Conservation (phyloP, 2,888 invertebrate genomes). For the Drosophila ezoana region DNA sequence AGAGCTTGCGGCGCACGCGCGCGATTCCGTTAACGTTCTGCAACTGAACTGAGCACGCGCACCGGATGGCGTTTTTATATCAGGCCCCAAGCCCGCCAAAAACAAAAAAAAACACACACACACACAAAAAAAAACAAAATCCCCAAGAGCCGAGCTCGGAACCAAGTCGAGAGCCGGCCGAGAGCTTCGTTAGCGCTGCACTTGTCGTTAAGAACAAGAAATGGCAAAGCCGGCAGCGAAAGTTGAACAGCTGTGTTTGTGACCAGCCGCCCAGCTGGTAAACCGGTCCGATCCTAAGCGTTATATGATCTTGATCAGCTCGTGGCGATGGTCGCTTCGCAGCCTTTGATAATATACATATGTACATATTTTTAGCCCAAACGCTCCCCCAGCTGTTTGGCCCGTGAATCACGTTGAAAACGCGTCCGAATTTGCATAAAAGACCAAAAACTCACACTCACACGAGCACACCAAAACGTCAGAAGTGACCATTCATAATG, state of each 20-base stretch:
- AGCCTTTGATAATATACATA: constrained; percentile 17
- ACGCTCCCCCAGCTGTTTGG: constrained; percentile 39
- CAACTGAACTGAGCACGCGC: constrained; percentile 78
- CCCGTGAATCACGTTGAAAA: constrained; percentile 35
- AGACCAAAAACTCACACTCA: constrained; percentile 5
- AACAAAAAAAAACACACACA: neutral
- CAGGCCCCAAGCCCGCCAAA: constrained; percentile 10
- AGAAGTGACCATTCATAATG: neutral
- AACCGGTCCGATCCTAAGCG: constrained; percentile 59
- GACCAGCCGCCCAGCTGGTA: constrained; percentile 60
- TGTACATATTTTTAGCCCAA: constrained; percentile 45
- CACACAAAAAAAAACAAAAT: neutral
- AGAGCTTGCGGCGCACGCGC: constrained; percentile 63
- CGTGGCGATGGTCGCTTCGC: constrained; percentile 4
- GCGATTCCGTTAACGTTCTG: constrained; percentile 73
- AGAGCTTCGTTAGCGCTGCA: constrained; percentile 53
- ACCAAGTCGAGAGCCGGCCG: constrained; percentile 21
- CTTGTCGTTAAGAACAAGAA: constrained; percentile 51
- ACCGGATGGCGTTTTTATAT: constrained; percentile 70
- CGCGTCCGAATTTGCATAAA: constrained; percentile 44
- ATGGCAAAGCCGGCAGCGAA: constrained; percentile 68
- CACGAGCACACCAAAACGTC: neutral
- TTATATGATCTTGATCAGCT: constrained; percentile 45
- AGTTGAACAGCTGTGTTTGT: constrained; percentile 68
- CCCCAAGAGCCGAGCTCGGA: constrained; percentile 18